A percentile compares a stretch with the other conserved stretches of the same genome.
Conservation (phyloP, 2,113 vertebrate species). For the Carlito syrichta region DNA sequence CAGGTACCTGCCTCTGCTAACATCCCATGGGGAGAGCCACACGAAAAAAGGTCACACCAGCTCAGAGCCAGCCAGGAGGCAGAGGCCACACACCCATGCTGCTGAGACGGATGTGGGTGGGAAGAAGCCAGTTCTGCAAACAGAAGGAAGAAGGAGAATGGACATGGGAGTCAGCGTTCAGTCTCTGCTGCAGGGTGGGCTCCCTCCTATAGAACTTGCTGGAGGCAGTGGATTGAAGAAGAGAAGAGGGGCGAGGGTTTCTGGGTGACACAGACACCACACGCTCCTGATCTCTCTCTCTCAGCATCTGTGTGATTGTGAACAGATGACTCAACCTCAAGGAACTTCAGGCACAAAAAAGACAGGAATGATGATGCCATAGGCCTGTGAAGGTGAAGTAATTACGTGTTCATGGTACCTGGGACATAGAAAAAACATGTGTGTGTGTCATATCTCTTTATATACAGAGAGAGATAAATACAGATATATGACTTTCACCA, state of each 20-base stretch:
- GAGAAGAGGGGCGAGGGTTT: background rate
- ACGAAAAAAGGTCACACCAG: background rate
- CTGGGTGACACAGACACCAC: background rate
- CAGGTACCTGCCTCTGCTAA: fast-evolving
- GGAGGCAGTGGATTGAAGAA: background rate
- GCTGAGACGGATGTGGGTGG: background rate
- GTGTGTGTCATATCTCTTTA: too few relatives aligned
- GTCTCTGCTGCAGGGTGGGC: background rate
- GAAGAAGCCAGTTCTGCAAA: background rate
- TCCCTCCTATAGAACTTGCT: background rate
- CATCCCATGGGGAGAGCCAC: background rate
- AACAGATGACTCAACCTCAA: background rate
- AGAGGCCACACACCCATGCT: background rate
- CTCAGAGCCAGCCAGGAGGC: background rate
- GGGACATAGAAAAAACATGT: background rate
- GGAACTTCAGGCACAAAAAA: background rate
- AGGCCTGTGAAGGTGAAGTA: background rate
- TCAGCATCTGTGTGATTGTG: background rate
- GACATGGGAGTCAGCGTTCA: background rate
- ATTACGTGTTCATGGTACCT: background rate
- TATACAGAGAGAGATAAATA: too few relatives aligned
- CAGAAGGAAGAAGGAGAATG: background rate
- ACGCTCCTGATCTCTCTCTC: background rate
- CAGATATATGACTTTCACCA: background rate
- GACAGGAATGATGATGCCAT: background rate